These are phyloP conservation scores for Percina caprodes DNA, from an alignment of 2,113 vertebrate genomes.

Conservation along the genomic window DNA sequence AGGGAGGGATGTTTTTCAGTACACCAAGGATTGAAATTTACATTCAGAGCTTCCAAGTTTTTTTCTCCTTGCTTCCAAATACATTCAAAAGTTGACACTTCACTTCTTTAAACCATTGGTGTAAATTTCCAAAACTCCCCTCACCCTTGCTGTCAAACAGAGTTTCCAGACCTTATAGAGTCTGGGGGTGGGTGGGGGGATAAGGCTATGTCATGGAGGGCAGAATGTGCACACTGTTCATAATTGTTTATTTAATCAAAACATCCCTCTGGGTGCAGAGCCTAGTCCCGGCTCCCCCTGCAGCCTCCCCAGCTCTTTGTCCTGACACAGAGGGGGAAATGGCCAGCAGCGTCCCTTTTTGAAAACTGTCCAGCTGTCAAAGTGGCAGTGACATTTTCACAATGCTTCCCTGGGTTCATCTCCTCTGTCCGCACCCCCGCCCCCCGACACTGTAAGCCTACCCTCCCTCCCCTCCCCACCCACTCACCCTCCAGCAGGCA, in stretches of 20 bases:
- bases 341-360: constrained; percentile 81
- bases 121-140: constrained; percentile 37
- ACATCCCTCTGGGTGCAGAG: constrained; percentile 71
- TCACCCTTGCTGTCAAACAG: constrained; percentile 10
- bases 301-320: constrained; percentile 74
- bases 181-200: constrained; percentile 38
- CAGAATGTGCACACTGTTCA: constrained; percentile 85
- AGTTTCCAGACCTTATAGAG: constrained; percentile 60
- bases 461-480: neutral
- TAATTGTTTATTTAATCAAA: constrained; percentile 85
- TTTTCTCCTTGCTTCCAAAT: neutral
- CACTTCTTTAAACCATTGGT: constrained; percentile 3
- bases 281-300: constrained; percentile 64
- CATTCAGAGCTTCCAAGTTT: neutral
- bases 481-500: constrained; percentile 29
- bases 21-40: constrained; percentile 29
- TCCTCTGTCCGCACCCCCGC: constrained; percentile 57
- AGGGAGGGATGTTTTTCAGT: constrained; percentile 14
- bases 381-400: constrained; percentile 86
- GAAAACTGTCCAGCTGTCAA: constrained; percentile 88
- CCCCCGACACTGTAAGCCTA: constrained; percentile 57
- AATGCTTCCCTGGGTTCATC: constrained; percentile 79
- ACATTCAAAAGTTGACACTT: constrained; percentile 18
- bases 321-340: constrained; percentile 79
- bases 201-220: constrained; percentile 76